A percentile compares a stretch with the other conserved stretches of the same genome.
Conservation (phyloP, 2,113 vertebrate genomes). For the Alectura lathami region DNA sequence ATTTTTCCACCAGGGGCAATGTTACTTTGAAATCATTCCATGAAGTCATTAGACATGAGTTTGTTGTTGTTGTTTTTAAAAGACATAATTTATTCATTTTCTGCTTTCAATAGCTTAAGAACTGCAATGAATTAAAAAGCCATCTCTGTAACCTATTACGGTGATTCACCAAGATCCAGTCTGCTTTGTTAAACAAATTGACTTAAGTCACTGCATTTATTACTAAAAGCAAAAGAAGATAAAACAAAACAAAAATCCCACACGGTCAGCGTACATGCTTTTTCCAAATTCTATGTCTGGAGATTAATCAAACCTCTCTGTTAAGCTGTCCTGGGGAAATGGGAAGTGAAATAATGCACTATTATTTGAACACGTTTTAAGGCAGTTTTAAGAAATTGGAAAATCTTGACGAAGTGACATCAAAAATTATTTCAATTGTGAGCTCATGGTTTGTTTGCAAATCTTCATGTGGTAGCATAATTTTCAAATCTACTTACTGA, state of each 20-base stretch:
- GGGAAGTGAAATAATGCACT: neutral
- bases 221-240: neutral
- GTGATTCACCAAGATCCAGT: neutral
- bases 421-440: neutral
- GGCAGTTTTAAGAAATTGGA: neutral
- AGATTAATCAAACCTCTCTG: neutral
- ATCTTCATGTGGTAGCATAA: neutral
- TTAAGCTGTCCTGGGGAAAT: neutral
- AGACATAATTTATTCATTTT: conserved; percentile 13
- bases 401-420: neutral
- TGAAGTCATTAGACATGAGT: conserved; percentile 47
- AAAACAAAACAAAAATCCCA: neutral
- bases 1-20: conserved; percentile 39
- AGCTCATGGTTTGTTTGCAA: neutral
- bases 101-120: conserved; percentile 24
- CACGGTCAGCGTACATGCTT: neutral
- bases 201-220: neutral
- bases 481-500: neutral
- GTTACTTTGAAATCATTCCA: conserved; percentile 58
- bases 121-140: conserved; percentile 41
- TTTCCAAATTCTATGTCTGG: neutral
- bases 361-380: neutral
- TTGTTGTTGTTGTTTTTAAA: conserved; percentile 50
- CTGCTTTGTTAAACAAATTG: conserved; percentile 36
- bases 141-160: conserved; percentile 23